Base-by-base conservation (phyloP, 2,113 vertebrate species). In the Lethenteron reissneri region DNA sequence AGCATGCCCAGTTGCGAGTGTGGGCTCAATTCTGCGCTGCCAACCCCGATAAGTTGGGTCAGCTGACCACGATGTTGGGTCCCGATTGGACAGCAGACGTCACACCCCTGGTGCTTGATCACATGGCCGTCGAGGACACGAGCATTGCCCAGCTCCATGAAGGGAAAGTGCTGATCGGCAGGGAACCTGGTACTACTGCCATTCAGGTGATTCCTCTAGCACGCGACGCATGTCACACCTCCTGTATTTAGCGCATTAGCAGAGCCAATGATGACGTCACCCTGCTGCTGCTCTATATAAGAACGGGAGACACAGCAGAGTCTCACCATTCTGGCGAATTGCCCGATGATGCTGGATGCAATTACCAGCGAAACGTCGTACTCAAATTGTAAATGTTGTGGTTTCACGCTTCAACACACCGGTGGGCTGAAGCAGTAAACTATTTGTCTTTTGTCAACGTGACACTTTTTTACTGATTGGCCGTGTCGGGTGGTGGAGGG, bases 11-110 rank as follows among this genome's bases (percentile, higher is more conserved):
- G 2, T 81, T 97, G 60, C 87, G 88, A 78, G 91, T 99, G 73
- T 86, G 97, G 78, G 97, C 94, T 72, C 94, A 99, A 82, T 96
- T 99, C 81, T 91, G 97, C 80, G 96, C 94, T 69, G 94, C 86
- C 0, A 95, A 92, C 0, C 86, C 85, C 0, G 92, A 97, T 77
- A 91, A 92, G 75, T 89, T 85, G 0, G 83, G 84, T 78, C 94
- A 97, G 77, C 88, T 95, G 75, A 91, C 97, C 83, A 94, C 90
- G 78, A 96, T 99, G 94, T 81, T 97, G 80, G 92, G 94, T 2
- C 86, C 91, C 0, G 92, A 99, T 80, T 99, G 94, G 94, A 83
- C 91, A 80, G 90, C 97, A 80, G 94, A 99, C 56, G 90, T 99
- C 78, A 97, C 94, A 0, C 87, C 95, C 78, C 82, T 99, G 79